Percentiles rank a stretch among this genome's conserved stretches.
Evolutionary conservation across 2,888 invertebrate species (phyloP).

Genomic region (Tetanocera ferruginea): DNA sequence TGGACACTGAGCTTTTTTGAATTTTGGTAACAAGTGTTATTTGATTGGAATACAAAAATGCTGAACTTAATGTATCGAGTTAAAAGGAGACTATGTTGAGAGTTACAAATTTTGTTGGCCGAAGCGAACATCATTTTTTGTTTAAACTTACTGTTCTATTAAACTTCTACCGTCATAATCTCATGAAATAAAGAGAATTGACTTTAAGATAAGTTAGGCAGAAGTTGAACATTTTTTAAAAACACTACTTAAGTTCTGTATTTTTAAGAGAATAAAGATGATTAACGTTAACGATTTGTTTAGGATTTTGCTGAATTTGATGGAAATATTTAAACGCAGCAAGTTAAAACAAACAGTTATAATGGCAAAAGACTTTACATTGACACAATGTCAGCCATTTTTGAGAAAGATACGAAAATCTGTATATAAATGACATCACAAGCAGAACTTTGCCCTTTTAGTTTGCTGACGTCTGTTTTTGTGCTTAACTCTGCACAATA

Average conservation of each 20-base stretch:
- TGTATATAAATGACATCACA: background rate
- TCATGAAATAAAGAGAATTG: no score
- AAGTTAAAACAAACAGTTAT: background rate
- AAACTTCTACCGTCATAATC: no score
- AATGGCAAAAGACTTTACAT: background rate
- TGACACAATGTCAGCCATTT: background rate
- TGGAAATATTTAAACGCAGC: background rate
- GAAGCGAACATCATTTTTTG: background rate
- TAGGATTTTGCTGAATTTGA: conserved; percentile 19
- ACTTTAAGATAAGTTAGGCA: no score
- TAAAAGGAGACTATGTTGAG: no score
- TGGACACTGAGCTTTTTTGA: no score
- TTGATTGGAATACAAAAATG: no score
- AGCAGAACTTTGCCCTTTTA: background rate
- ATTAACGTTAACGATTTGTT: conserved; percentile 18
- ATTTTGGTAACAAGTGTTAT: no score
- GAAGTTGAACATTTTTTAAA: no score
- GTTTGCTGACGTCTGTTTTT: background rate
- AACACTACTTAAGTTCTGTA: no score
- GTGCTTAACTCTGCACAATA: conserved; percentile 1
- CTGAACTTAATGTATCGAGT: no score
- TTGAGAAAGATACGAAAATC: background rate
- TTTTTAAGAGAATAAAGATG: background rate
- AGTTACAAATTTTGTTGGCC: no score
- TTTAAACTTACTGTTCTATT: background rate